Conservation (phyloP, 1,140 invertebrate genomes). For the Thalassaphorura encarpata region DNA sequence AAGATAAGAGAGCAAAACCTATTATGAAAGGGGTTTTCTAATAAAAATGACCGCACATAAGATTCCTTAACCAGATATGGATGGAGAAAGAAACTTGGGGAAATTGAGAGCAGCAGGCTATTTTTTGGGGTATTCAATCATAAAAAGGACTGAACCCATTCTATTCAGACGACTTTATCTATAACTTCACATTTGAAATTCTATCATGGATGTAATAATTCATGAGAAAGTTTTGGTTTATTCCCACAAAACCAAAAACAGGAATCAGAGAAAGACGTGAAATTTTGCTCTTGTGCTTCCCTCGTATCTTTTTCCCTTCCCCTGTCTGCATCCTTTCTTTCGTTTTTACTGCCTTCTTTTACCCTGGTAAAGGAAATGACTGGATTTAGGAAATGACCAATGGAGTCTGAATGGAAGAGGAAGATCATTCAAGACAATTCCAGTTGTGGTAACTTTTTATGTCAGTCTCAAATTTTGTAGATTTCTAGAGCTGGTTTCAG, state of each 20-base stretch:
- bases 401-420: conserved; percentile 17
- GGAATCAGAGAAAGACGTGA: neutral
- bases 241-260: neutral
- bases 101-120: conserved; percentile 22
- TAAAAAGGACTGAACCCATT: conserved; percentile 28
- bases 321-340: neutral
- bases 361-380: too few species aligned
- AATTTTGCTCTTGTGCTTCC: neutral
- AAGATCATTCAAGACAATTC: too few species aligned
- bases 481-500: too few species aligned
- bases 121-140: conserved; percentile 31
- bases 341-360: neutral
- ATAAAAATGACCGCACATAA: conserved; percentile 32
- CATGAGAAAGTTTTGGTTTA: conserved; percentile 23
- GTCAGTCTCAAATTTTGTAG: too few species aligned
- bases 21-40: conserved; percentile 30
- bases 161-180: conserved; percentile 25
- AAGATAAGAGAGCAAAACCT: conserved; percentile 28
- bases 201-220: conserved; percentile 33
- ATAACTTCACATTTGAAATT: conserved; percentile 32
- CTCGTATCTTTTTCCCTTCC: neutral
- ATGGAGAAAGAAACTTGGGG: conserved; percentile 14
- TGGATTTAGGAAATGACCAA: conserved; percentile 26
- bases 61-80: conserved; percentile 2
- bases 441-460: too few species aligned